A percentile compares a stretch with the other conserved stretches of the same genome.
These are phyloP conservation scores for Philotrypesis tridentata DNA, from an alignment of 1,140 invertebrate genomes.

Conservation along the genomic window DNA sequence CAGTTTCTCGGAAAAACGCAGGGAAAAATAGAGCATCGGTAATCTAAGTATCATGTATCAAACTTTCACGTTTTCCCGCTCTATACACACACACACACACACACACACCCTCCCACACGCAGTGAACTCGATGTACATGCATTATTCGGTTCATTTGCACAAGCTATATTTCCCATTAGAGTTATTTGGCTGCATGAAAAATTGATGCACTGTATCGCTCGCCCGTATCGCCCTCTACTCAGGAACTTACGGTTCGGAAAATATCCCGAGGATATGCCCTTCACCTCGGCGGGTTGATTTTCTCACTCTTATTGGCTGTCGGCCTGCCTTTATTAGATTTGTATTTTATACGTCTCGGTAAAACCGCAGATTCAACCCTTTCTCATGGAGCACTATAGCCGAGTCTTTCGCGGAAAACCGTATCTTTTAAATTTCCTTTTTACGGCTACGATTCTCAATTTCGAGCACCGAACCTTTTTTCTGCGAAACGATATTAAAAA, in stretches of 20 bases:
- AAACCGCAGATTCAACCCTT: slow-evolving; percentile 32
- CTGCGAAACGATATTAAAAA: neutral
- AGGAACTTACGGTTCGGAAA: slow-evolving; percentile 37
- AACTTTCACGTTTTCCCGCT: neutral
- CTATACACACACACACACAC: neutral
- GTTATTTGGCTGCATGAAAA: slow-evolving; percentile 30
- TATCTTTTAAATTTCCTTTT: slow-evolving; percentile 11
- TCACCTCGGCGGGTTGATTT: slow-evolving; percentile 14
- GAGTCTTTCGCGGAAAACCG: no score
- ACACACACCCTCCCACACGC: neutral
- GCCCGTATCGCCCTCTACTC: neutral
- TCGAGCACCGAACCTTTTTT: neutral
- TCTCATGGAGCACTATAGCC: neutral
- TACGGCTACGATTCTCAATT: neutral
- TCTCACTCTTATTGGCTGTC: slow-evolving; percentile 34
- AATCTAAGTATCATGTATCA: neutral
- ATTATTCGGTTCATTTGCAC: slow-evolving; percentile 4
- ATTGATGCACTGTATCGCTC: slow-evolving; percentile 15
- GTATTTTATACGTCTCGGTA: slow-evolving; percentile 42
- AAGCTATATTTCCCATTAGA: neutral
- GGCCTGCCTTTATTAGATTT: slow-evolving; percentile 36
- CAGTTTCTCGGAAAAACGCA: no score
- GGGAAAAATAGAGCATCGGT: neutral
- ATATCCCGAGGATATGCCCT: neutral
- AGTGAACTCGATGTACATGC: neutral